phyloP scores from a whole-genome alignment of 2,888 invertebrate genomes.

The Autographa gamma region DNA sequence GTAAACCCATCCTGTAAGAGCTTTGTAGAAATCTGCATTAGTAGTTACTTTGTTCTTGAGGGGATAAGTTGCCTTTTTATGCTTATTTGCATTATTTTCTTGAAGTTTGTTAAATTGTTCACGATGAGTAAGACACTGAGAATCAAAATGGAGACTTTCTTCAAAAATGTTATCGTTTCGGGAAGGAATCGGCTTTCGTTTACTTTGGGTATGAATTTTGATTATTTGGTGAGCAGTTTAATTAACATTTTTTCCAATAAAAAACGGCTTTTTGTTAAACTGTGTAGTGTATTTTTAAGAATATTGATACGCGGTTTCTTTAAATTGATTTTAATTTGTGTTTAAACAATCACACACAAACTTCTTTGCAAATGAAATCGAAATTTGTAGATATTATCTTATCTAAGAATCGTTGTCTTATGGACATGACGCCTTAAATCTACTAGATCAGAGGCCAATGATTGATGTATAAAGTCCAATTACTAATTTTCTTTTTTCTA shows the following conservation, averaged over 20 bases:
- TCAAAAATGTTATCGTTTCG: slow-evolving; percentile 11
- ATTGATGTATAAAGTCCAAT: not conserved
- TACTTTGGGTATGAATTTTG: slow-evolving; percentile 10
- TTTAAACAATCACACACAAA: too few relatives aligned
- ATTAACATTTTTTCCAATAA: not conserved
- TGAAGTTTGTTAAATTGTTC: not conserved
- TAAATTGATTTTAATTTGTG: too few relatives aligned
- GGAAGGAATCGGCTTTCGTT: not conserved
- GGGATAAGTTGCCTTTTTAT: not conserved
- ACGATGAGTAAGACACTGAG: slow-evolving; percentile 8
- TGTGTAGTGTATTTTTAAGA: too few relatives aligned
- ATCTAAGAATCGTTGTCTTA: too few relatives aligned
- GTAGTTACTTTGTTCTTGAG: not conserved
- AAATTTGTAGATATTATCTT: too few relatives aligned
- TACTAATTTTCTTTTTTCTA: not conserved
- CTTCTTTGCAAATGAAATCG: too few relatives aligned
- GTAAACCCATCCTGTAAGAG: not conserved
- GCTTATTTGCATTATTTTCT: not conserved
- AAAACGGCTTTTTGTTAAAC: too few relatives aligned
- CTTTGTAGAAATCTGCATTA: not conserved
- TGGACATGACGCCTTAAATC: too few relatives aligned
- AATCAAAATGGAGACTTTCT: slow-evolving; percentile 16
- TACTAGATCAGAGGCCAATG: not conserved
- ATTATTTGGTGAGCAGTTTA: not conserved
- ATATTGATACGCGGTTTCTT: too few relatives aligned